These are phyloP conservation scores for Parazoanthus swiftii DNA, from an alignment of 92 coral and sea anemone species.

Conservation along the genomic window DNA sequence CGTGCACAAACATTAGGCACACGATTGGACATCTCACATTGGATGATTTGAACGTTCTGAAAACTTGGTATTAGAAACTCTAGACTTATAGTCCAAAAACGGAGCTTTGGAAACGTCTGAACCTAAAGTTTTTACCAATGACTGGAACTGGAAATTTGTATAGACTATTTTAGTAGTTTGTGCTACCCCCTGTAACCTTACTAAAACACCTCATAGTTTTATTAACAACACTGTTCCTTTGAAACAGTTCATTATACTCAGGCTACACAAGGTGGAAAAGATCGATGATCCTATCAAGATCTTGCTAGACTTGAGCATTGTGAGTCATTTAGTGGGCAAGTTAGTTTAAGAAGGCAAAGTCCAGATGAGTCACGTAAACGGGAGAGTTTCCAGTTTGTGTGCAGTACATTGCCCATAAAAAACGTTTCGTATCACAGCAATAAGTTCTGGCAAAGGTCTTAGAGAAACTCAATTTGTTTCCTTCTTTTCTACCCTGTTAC, in stretches of 20 bases:
- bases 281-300: no score
- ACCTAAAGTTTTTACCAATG: neutral
- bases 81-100: neutral
- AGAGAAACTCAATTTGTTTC: no score
- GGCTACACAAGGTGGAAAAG: neutral
- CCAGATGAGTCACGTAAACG: neutral
- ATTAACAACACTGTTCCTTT: neutral
- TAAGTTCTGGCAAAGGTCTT: no score
- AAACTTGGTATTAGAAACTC: neutral
- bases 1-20: neutral
- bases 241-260: no score
- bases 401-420: no score
- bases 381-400: no score
- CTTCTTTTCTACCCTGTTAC: neutral
- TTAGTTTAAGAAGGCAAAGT: neutral
- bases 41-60: constrained; percentile 1
- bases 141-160: no score
- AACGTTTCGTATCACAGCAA: no score
- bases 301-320: neutral
- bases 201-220: neutral
- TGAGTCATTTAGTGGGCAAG: neutral
- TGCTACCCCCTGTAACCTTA: neutral
- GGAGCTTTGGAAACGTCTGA: neutral
- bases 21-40: neutral
- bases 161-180: neutral